These are phyloP conservation scores for Saguinus imperator DNA, from an alignment of 2,113 vertebrate genomes.

Conservation along the genomic window DNA sequence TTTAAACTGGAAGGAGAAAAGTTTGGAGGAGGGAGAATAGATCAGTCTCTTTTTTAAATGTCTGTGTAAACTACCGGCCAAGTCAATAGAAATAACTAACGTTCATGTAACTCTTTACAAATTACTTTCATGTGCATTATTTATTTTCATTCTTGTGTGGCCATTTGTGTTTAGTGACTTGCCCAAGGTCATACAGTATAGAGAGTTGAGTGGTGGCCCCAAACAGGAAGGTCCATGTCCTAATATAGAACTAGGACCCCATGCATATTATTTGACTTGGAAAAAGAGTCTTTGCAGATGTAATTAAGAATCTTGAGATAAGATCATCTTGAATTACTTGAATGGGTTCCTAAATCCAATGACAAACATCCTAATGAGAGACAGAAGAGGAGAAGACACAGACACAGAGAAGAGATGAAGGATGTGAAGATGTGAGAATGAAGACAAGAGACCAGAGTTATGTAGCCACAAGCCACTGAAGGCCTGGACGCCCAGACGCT, in stretches of 20 bases:
- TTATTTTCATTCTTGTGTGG: neutral
- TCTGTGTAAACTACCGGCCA: neutral
- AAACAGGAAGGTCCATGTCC: neutral
- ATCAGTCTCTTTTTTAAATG: neutral
- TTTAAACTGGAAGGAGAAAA: slow-evolving; percentile 38
- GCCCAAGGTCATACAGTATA: neutral
- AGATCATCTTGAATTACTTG: neutral
- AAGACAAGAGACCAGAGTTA: neutral
- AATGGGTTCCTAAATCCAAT: neutral
- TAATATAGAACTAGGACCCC: neutral
- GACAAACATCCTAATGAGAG: neutral
- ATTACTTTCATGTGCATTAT: neutral
- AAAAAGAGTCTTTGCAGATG: neutral
- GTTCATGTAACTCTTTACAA: neutral
- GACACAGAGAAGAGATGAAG: neutral
- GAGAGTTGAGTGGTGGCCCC: neutral
- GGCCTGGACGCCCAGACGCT: neutral
- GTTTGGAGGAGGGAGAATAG: neutral
- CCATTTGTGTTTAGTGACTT: neutral
- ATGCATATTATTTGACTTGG: neutral
- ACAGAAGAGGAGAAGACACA: neutral
- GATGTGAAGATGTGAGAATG: no score
- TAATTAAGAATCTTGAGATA: neutral
- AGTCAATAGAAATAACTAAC: neutral
- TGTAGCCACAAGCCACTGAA: neutral